A percentile compares a stretch with the other conserved stretches of the same genome.
phyloP scores from a whole-genome alignment of 2,113 vertebrate species.

The Sphaerodactylus townsendi region DNA sequence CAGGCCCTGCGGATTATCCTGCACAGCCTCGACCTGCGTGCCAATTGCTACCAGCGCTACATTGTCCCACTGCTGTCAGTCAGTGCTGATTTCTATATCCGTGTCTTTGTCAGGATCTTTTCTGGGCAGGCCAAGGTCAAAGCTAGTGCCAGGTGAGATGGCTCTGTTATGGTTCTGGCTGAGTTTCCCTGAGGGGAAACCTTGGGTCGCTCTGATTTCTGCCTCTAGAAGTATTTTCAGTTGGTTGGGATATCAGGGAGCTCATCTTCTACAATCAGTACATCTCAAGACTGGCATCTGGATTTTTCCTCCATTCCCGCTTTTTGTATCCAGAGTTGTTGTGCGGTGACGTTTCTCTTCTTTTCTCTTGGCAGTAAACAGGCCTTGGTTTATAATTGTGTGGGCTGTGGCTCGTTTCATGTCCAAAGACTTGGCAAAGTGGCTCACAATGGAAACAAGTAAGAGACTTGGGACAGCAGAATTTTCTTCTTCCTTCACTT shows the following conservation, averaged over 20 bases:
- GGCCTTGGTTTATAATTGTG: constrained; percentile 89
- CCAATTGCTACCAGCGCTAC: constrained; percentile 92
- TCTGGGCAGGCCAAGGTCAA: constrained; percentile 89
- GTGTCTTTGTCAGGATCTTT: constrained; percentile 87
- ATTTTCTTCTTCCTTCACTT: not conserved
- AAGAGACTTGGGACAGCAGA: constrained; percentile 34
- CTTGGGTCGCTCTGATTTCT: not conserved
- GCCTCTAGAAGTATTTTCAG: not conserved
- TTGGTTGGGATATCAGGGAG: not conserved
- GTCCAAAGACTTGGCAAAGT: constrained; percentile 85
- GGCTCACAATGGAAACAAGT: constrained; percentile 77
- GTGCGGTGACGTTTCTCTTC: too few species aligned
- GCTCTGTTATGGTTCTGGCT: not conserved
- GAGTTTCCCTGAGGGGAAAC: not conserved
- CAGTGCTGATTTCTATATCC: constrained; percentile 92
- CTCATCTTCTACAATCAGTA: not conserved
- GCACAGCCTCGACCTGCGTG: constrained; percentile 87
- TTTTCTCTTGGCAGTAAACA: constrained; percentile 79
- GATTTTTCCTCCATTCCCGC: not conserved
- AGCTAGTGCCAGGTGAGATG: constrained; percentile 85
- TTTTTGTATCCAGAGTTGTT: not conserved
- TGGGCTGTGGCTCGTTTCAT: constrained; percentile 88
- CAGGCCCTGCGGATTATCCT: constrained; percentile 90
- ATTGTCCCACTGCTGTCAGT: constrained; percentile 85
- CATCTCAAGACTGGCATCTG: not conserved